phyloP scores from a whole-genome alignment of 2,797 vertebrate genomes.

The Gouania willdenowi region DNA sequence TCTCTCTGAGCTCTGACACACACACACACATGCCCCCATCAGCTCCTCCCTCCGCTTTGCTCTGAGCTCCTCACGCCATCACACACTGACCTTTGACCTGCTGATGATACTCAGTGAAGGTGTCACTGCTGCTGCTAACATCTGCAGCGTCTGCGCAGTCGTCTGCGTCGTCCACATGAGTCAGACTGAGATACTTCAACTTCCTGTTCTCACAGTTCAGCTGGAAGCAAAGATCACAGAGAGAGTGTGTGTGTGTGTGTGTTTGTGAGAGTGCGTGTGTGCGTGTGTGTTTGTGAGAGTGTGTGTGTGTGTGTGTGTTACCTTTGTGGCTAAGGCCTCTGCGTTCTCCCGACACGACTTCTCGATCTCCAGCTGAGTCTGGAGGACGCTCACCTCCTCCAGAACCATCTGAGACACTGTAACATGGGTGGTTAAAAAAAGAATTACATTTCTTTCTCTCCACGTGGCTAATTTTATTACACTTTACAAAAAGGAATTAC shows the following conservation, averaged over 20 bases:
- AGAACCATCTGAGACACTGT: constrained; percentile 84
- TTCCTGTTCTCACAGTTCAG: constrained; percentile 81
- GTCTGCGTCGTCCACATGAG: constrained; percentile 67
- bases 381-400: constrained; percentile 79
- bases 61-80: too few relatives aligned
- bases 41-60: too few relatives aligned
- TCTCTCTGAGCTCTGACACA: constrained; percentile 74
- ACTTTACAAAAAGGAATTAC: too few relatives aligned
- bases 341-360: constrained; percentile 82
- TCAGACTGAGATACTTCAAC: constrained; percentile 77
- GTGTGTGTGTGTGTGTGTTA: constrained; percentile 23
- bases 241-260: too few relatives aligned
- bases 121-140: constrained; percentile 39
- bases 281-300: constrained; percentile 13
- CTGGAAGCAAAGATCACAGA: constrained; percentile 37
- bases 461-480: too few relatives aligned
- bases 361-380: constrained; percentile 82
- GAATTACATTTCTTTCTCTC: too few relatives aligned
- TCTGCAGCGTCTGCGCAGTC: constrained; percentile 52
- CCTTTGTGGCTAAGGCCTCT: constrained; percentile 80
- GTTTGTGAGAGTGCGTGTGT: constrained; percentile 1
- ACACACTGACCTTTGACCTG: constrained; percentile 66
- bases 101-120: constrained; percentile 67
- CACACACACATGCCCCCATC: too few relatives aligned
- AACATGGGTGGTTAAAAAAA: too few relatives aligned